Evolutionary conservation across 2,797 vertebrate species (phyloP).

Genomic region (Avahi laniger): DNA sequence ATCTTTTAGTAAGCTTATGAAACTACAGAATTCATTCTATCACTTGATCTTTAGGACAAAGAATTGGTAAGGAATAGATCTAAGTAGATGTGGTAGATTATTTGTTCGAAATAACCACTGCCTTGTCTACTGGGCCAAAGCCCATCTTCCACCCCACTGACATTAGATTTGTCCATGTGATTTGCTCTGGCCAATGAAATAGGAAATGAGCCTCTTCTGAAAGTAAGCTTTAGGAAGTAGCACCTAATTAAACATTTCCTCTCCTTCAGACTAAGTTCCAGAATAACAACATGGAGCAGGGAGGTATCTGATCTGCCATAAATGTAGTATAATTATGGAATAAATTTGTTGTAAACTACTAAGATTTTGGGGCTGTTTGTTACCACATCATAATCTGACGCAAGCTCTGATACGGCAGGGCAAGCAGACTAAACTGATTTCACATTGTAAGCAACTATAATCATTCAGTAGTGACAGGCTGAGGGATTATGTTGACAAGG

Average conservation of each 20-base stretch:
- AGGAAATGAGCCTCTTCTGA: neutral
- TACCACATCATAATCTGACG: neutral
- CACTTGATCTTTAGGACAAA: neutral
- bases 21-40: neutral
- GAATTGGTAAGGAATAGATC: neutral
- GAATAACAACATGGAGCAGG: neutral
- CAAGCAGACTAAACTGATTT: neutral
- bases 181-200: neutral
- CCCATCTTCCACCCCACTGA: neutral
- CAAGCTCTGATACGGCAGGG: neutral
- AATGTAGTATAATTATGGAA: neutral
- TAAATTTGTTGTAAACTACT: neutral
- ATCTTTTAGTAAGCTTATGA: neutral
- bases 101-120: constrained; percentile 30
- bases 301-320: neutral
- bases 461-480: neutral
- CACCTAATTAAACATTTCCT: neutral
- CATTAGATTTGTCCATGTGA: neutral
- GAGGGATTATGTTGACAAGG: neutral
- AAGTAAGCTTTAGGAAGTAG: neutral
- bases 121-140: neutral
- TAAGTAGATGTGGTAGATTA: neutral
- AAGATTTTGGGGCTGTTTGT: neutral
- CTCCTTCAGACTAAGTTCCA: neutral
- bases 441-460: neutral